A percentile compares a stretch with the other conserved stretches of the same genome.
Evolutionary conservation across 2,113 vertebrate genomes (phyloP).

Genomic region (Leptosomus discolor): DNA sequence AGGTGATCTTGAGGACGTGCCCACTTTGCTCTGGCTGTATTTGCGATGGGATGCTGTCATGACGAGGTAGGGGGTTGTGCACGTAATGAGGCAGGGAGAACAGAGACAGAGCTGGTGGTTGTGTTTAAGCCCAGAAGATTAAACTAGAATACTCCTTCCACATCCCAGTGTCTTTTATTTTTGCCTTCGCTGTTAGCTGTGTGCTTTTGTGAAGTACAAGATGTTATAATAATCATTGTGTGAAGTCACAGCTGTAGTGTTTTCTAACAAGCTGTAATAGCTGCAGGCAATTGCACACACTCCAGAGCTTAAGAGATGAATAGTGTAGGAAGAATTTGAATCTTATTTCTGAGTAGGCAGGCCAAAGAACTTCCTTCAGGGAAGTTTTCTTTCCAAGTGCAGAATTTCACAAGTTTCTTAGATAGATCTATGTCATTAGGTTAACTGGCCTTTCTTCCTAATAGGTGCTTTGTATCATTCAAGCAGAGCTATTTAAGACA

Average conservation of each 20-base stretch:
- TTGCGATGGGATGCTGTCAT: background rate
- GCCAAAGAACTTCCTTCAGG: background rate
- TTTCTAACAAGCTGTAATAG: background rate
- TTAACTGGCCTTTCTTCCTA: background rate
- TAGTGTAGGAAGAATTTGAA: background rate
- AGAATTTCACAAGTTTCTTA: background rate
- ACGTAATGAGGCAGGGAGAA: background rate
- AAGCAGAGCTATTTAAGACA: background rate
- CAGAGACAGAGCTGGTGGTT: background rate
- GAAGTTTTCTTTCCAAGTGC: background rate
- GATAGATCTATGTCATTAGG: background rate
- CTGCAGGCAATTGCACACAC: background rate
- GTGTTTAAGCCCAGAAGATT: background rate
- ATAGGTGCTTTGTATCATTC: background rate
- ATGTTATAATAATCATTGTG: background rate
- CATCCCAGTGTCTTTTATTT: background rate
- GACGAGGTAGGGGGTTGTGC: background rate
- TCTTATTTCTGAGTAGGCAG: background rate
- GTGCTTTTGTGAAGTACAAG: background rate
- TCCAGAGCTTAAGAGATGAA: background rate
- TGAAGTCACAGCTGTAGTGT: background rate
- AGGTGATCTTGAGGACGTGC: background rate
- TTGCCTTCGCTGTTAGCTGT: background rate
- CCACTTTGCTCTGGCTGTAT: background rate
- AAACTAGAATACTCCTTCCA: background rate